A percentile compares a stretch with the other conserved stretches of the same genome.
Conservation (phyloP, 2,113 vertebrate species). For the Indri indri region DNA sequence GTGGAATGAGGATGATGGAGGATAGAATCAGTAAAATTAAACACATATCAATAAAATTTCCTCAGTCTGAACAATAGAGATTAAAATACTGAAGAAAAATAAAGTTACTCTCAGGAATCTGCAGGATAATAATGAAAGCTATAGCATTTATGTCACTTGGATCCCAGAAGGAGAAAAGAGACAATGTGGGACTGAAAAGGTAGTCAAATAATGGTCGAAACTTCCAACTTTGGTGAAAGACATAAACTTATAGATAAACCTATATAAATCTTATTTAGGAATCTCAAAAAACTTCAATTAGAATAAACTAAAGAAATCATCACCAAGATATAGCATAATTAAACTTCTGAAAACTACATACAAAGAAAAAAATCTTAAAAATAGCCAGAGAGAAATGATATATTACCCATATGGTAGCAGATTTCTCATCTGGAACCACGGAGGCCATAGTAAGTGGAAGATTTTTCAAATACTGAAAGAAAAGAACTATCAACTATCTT, state of each 20-base stretch:
- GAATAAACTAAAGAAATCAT: background rate
- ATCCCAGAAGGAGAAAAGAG: background rate
- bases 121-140: background rate
- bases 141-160: background rate
- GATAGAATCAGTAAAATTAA: background rate
- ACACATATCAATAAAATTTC: background rate
- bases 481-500: background rate
- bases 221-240: background rate
- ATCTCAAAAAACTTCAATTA: background rate
- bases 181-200: background rate
- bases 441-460: background rate
- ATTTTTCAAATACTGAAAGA: background rate
- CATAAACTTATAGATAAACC: background rate
- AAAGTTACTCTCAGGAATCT: background rate
- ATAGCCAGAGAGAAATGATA: background rate
- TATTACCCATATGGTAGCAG: background rate
- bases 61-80: background rate
- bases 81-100: background rate
- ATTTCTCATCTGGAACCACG: background rate
- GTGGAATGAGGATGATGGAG: background rate
- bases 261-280: background rate
- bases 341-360: background rate
- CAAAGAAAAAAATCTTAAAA: background rate
- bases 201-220: background rate
- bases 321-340: background rate